Base-by-base conservation (phyloP, 2,113 vertebrate genomes). In the Toxostoma redivivum region DNA sequence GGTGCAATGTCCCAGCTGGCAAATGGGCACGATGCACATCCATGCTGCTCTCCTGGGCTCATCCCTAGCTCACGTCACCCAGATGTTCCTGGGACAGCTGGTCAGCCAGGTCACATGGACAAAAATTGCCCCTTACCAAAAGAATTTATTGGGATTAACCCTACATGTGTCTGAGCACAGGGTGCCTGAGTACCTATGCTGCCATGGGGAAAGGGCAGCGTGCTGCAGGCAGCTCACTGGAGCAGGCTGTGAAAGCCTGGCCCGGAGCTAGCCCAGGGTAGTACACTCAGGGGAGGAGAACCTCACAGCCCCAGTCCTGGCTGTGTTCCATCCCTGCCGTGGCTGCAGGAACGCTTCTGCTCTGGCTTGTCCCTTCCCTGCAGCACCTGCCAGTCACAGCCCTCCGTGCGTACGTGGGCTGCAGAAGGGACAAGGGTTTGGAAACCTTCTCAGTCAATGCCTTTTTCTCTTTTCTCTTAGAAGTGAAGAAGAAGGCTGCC, bases 401-500 rank as follows among this genome's bases (percentile, higher is more conserved):
- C 40, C 30, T 64, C 42, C 3, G 5, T 72, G 56, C 3, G 0
- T 24, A 1, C 15, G 15, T 42, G 48, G 31, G 30, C n/a, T 74
- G 30, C 2, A 51, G 57, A 54, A 65, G 44, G 31, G 14, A 3
- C 24, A 57, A 60, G 3, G 2, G 1, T 76, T 35, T 56, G 45
- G 54, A 60, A 77, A 40, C 7, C 1, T 60, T 84, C 38, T 84
- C 23, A 90, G 40, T 77, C 45, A 83, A 53, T 58, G 6, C 18
- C 62, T 60, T 40, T 96, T 51, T 72, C 77, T 97, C 88, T 96
- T 94, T 89, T 95, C 85, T 97, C 92, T 42, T 91, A 99, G 99
- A 98, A 90, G 98, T 99, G 64, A 99, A 98, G 97, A 98, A 98
- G 98, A 99, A 99, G 91, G 99, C 98, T n/a, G 96, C 98, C 73